Base-by-base conservation (phyloP, 2,113 vertebrate genomes). In the Tretioscincus oriximinensis region DNA sequence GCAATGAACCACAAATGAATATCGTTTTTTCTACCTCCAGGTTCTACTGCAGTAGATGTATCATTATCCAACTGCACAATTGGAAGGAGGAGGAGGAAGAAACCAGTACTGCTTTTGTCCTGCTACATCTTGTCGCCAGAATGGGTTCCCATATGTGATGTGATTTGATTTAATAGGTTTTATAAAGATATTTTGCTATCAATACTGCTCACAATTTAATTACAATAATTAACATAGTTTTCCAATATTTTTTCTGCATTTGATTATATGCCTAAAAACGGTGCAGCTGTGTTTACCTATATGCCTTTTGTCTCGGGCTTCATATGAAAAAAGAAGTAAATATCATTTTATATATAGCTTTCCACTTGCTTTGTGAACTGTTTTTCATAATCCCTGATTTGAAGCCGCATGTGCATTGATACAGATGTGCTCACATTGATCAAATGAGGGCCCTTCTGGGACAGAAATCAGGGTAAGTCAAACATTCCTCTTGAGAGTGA, bases 221-320 rank as follows among this genome's bases (percentile, higher is more conserved):
- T 95, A 95, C 92, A 95, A 95, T 96, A 95, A 96, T 95, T 95
- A 96, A 75, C 88, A 92, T 91, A 93, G 94, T 95, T 96, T 95
- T 93, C 93, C 94, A 95, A 96, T 96, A 95, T 94, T 94, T 94
- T 94, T 83, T 93, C 94, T 93, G 92, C 85, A 78, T 95, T 91
- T 95, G 95, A 95, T 95, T 95, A 95, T 91, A 95, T 82, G 94
- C 90, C 92, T 95, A 94, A 95, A 92, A 95, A 87, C 88, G 93
- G 92, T 93, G 94, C 95, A 96, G 95, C 95, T 96, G 95, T 96
- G 94, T 96, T 95, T 96, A 96, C 95, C 95, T 95, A 94, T 94
- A 89, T 89, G 88, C 84, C 92, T 95, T 96, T 95, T 95, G 95
- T 95, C 90, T 94, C 76, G 61, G 82, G 81, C 94, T 93, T 94